phyloP scores from a whole-genome alignment of 2,113 vertebrate species.

The Oryzias curvinotus region DNA sequence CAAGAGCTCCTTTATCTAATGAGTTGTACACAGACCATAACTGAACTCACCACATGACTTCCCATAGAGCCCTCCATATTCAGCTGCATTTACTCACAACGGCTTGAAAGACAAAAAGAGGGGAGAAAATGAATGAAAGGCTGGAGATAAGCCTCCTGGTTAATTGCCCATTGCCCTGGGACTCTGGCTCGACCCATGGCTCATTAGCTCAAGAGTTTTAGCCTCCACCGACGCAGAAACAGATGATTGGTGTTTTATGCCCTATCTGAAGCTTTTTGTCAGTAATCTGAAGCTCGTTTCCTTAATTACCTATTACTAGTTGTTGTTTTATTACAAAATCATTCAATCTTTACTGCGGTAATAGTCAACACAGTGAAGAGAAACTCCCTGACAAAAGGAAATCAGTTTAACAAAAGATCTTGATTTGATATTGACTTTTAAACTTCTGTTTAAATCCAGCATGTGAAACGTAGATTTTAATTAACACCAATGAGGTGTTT shows the following conservation, averaged over 20 bases:
- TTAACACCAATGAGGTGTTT: too few relatives aligned
- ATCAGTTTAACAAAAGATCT: neutral
- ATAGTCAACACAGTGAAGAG: constrained; percentile 9
- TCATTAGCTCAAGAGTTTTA: constrained; percentile 51
- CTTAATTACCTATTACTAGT: constrained; percentile 54
- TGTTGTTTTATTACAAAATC: constrained; percentile 53
- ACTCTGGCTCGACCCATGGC: constrained; percentile 53
- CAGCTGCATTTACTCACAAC: constrained; percentile 11
- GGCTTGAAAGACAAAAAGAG: constrained; percentile 9
- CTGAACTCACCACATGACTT: constrained; percentile 13
- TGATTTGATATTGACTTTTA: too few relatives aligned
- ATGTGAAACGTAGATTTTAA: too few relatives aligned
- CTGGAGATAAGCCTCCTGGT: constrained; percentile 50
- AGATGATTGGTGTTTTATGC: constrained; percentile 42
- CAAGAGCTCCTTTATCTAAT: constrained; percentile 25
- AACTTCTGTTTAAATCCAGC: too few relatives aligned
- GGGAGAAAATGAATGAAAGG: constrained; percentile 1
- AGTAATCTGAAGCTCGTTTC: constrained; percentile 21
- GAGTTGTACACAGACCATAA: constrained; percentile 23
- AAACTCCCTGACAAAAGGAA: neutral
- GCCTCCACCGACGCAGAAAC: constrained; percentile 37
- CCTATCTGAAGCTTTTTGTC: constrained; percentile 40
- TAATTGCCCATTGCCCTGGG: constrained; percentile 63
- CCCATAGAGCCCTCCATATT: constrained; percentile 14
- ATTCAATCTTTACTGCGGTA: constrained; percentile 29